These are phyloP conservation scores for Hirudo medicinalis DNA, from an alignment of 1,140 invertebrate genomes.

Conservation along the genomic window DNA sequence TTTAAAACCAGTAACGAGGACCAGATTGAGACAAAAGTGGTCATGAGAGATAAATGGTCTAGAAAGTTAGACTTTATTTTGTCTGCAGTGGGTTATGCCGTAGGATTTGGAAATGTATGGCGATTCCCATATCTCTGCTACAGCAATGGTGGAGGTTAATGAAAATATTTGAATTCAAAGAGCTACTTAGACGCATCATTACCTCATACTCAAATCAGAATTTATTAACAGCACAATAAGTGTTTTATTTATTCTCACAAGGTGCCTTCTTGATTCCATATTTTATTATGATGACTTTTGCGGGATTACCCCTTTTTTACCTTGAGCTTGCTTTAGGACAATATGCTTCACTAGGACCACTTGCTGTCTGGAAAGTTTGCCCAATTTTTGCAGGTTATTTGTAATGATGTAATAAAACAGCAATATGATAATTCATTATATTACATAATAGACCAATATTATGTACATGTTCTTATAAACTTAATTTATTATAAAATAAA, in stretches of 20 bases:
- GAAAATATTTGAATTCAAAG: too few species aligned
- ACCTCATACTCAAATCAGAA: too few species aligned
- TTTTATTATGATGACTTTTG: conserved; percentile 38
- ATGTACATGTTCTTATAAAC: not conserved
- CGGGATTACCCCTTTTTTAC: conserved; percentile 43
- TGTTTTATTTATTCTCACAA: conserved; percentile 17
- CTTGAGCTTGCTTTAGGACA: conserved; percentile 44
- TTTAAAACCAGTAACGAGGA: too few species aligned
- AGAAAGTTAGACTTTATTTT: conserved; percentile 28
- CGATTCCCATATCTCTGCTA: conserved; percentile 27
- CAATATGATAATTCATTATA: not conserved
- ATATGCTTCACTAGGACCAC: conserved; percentile 40
- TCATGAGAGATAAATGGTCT: conserved; percentile 25
- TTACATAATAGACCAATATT: not conserved
- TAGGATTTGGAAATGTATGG: conserved; percentile 29
- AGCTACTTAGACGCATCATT: too few species aligned
- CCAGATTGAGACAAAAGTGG: conserved; percentile 8
- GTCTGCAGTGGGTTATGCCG: conserved; percentile 29
- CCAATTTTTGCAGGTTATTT: conserved; percentile 80
- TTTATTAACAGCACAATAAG: too few species aligned
- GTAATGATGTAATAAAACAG: not conserved
- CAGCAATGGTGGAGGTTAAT: conserved; percentile 54
- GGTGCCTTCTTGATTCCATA: conserved; percentile 42
- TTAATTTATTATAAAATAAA: not conserved
- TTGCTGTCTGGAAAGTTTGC: conserved; percentile 64